phyloP scores from a whole-genome alignment of 2,113 vertebrate genomes.

The Solenodon paradoxus region DNA sequence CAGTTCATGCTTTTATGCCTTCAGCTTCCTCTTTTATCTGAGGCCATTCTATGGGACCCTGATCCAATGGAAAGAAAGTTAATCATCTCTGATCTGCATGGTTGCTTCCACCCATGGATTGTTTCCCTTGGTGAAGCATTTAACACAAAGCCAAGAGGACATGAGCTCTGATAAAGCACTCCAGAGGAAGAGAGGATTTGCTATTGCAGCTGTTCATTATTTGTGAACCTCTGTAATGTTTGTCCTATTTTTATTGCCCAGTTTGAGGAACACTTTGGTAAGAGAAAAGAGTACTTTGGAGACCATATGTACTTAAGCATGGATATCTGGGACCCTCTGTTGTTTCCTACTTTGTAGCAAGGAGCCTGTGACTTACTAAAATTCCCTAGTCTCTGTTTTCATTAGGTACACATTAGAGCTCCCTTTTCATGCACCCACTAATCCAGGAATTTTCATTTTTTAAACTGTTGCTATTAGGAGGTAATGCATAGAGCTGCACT shows the following conservation, averaged over 20 bases:
- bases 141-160: conserved; percentile 31
- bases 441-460: neutral
- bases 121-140: conserved; percentile 43
- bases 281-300: conserved; percentile 3
- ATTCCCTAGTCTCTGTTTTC: neutral
- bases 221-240: conserved; percentile 4
- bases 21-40: neutral
- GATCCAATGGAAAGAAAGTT: conserved; percentile 43
- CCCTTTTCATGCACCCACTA: neutral
- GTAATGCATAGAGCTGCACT: neutral
- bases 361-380: neutral
- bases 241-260: neutral
- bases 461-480: neutral
- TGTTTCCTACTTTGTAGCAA: neutral
- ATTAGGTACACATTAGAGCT: neutral
- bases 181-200: conserved; percentile 28
- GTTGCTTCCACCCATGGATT: neutral
- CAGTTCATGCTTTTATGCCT: neutral
- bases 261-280: neutral
- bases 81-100: conserved; percentile 19
- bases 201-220: conserved; percentile 36
- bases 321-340: neutral
- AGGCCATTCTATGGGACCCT: neutral
- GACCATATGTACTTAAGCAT: neutral
- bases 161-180: conserved; percentile 15